phyloP scores from a whole-genome alignment of 53 echinoderm and acorn worm species.

The Stichopus horrens region DNA sequence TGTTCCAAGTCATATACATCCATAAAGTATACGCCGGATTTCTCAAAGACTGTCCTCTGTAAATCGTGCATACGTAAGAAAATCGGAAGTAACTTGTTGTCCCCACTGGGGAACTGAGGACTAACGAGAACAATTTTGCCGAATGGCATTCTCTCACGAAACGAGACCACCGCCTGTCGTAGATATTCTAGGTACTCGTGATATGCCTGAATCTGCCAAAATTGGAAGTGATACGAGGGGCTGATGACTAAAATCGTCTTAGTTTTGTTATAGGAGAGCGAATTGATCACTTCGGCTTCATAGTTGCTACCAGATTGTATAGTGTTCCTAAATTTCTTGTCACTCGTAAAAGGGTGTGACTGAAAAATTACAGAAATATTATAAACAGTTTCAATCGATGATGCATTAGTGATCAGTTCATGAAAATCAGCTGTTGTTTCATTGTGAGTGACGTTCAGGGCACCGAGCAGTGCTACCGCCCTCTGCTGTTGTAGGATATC shows the following conservation, averaged over 20 bases:
- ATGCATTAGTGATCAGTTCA: neutral
- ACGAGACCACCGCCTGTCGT: neutral
- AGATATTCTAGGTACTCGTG: neutral
- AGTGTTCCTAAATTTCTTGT: neutral
- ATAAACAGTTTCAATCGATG: neutral
- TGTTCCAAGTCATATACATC: conserved; percentile 32
- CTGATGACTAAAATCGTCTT: neutral
- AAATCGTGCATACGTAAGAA: conserved; percentile 6
- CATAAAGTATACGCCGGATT: conserved; percentile 15
- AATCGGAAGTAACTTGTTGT: neutral
- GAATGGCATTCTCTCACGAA: conserved; percentile 2
- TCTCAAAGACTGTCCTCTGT: neutral
- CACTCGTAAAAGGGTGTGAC: neutral
- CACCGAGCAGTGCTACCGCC: neutral
- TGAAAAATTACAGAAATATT: neutral
- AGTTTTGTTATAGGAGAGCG: neutral
- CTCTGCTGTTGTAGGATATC: neutral
- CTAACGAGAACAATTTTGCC: conserved; percentile 1
- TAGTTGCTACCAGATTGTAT: neutral
- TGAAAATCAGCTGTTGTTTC: neutral
- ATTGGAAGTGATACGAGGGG: neutral
- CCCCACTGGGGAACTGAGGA: neutral
- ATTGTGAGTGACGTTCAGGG: neutral
- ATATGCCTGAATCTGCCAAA: neutral
- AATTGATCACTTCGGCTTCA: neutral